These are phyloP conservation scores for Frankliniella intonsa DNA, from an alignment of 2,888 invertebrate genomes.

Conservation along the genomic window DNA sequence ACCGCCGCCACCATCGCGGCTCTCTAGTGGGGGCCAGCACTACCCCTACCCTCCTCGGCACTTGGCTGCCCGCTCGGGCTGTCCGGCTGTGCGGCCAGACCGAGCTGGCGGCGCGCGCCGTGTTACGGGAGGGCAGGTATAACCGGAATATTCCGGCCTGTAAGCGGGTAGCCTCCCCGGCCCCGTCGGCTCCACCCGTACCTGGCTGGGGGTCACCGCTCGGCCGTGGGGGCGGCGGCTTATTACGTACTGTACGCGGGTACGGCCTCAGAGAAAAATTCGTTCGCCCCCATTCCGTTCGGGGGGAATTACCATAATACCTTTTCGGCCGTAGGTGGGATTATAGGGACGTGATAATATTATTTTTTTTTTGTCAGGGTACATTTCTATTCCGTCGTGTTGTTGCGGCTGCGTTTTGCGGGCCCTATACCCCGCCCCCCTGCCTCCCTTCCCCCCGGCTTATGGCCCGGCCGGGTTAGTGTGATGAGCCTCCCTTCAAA, in stretches of 20 bases:
- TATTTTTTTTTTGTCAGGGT: too few relatives aligned
- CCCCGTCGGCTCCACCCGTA: not conserved
- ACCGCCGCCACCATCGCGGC: not conserved
- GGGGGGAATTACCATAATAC: too few relatives aligned
- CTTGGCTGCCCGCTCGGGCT: not conserved
- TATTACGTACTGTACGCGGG: too few relatives aligned
- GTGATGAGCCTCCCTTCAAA: not conserved
- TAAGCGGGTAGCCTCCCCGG: not conserved
- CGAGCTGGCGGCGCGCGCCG: not conserved
- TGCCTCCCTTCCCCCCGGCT: not conserved
- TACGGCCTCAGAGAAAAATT: too few relatives aligned
- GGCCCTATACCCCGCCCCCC: not conserved
- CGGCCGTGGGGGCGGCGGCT: too few relatives aligned
- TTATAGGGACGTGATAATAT: too few relatives aligned
- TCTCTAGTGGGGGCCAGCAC: not conserved
- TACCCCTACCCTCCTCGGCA: not conserved
- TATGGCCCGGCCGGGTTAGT: not conserved
- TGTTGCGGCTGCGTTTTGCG: too few relatives aligned
- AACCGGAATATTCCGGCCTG: slow-evolving; percentile 21
- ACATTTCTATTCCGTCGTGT: too few relatives aligned
- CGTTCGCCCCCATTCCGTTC: too few relatives aligned
- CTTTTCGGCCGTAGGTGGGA: too few relatives aligned
- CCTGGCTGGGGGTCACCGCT: too few relatives aligned
- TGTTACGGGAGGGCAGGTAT: not conserved
- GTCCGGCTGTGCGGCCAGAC: not conserved